Conservation (phyloP, 1,140 invertebrate species). For the Doryteuthis pealeii region DNA sequence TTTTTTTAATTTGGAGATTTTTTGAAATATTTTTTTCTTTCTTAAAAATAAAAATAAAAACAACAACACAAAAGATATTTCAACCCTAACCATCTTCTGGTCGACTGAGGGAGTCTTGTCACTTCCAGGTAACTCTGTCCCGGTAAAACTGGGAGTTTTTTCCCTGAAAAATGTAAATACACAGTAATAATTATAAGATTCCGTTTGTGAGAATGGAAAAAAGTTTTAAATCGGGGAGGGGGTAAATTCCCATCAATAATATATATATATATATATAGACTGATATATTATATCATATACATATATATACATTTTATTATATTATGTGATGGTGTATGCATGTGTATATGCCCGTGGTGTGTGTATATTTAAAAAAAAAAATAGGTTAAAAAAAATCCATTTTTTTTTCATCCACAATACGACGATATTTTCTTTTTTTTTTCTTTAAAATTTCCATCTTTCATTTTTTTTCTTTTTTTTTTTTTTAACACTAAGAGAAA, state of each 20-base stretch:
- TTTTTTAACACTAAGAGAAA: not conserved
- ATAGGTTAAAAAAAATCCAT: too few species aligned
- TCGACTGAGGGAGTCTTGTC: constrained; percentile 66
- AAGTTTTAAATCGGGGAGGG: not conserved
- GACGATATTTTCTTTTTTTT: too few species aligned
- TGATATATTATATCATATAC: not conserved
- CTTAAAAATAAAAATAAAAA: too few species aligned
- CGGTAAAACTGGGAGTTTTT: constrained; percentile 55
- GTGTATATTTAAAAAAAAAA: constrained; percentile 2
- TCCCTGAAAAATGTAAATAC: constrained; percentile 47
- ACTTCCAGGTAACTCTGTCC: constrained; percentile 62
- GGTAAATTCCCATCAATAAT: not conserved
- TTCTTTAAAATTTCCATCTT: too few species aligned
- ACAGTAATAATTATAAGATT: not conserved
- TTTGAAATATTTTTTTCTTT: too few species aligned
- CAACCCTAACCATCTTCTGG: constrained; percentile 67
- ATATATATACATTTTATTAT: not conserved
- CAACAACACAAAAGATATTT: constrained; percentile 23
- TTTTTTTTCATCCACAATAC: too few species aligned
- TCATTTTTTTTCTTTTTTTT: too few species aligned
- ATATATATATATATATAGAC: not conserved
- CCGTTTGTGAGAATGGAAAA: not conserved
- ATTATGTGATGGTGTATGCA: not conserved
- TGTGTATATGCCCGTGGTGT: not conserved
- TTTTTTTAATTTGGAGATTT: too few species aligned